Percentiles rank a stretch among this genome's conserved stretches.
phyloP scores from a whole-genome alignment of 2,888 invertebrate species.

The Anoncus sp. region DNA sequence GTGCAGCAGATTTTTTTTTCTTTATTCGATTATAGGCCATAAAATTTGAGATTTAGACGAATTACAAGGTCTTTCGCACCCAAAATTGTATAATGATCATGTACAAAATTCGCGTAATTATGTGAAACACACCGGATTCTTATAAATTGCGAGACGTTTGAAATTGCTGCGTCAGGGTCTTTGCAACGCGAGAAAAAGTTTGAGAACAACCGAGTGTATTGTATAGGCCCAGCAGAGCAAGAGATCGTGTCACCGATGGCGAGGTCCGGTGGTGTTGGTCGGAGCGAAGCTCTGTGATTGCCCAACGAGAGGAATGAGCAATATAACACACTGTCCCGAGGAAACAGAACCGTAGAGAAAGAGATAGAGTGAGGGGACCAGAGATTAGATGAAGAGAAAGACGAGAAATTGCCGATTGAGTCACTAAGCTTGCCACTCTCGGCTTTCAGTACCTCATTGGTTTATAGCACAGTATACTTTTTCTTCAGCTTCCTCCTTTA shows the following conservation, averaged over 20 bases:
- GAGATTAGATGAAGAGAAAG: constrained; percentile 33
- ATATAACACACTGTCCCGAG: constrained; percentile 28
- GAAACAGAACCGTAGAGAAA: constrained; percentile 20
- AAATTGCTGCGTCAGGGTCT: constrained; percentile 6
- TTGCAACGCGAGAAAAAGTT: not conserved
- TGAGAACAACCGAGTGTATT: not conserved
- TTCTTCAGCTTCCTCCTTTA: constrained; percentile 54
- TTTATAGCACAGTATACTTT: constrained; percentile 53
- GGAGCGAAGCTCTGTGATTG: constrained; percentile 49
- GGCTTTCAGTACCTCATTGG: constrained; percentile 64
- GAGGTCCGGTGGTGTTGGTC: constrained; percentile 73
- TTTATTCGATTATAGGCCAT: too few relatives aligned
- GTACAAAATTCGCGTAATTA: not conserved
- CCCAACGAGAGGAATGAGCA: constrained; percentile 52
- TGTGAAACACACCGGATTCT: not conserved
- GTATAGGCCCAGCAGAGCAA: constrained; percentile 2
- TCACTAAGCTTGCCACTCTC: constrained; percentile 63
- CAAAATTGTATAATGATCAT: not conserved
- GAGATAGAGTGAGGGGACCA: constrained; percentile 5
- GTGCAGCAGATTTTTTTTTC: too few relatives aligned
- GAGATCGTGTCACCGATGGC: constrained; percentile 66
- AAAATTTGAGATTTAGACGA: too few relatives aligned
- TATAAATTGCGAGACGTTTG: constrained; percentile 1
- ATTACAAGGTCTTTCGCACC: not conserved
- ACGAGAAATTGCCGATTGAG: constrained; percentile 62